Percentiles rank a stretch among this genome's conserved stretches.
These are phyloP conservation scores for Druon quercuslanigerum DNA, from an alignment of 1,140 invertebrate genomes.

Conservation along the genomic window DNA sequence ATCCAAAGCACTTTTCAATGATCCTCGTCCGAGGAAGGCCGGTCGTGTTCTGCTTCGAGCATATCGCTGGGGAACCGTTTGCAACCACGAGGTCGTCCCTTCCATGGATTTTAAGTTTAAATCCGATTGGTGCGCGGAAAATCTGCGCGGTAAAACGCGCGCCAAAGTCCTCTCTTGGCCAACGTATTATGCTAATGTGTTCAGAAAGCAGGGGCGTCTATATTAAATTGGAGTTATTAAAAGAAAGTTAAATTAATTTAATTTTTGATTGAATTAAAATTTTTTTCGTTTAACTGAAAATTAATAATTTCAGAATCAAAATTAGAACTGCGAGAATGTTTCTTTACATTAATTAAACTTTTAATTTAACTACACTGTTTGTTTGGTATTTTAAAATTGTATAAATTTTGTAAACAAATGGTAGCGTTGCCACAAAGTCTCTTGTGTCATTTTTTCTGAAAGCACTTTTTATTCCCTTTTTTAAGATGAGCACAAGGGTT, in stretches of 20 bases:
- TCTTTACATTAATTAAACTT: too few species aligned
- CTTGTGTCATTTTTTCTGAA: too few species aligned
- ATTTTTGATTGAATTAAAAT: not conserved
- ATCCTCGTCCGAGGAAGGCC: constrained; percentile 50
- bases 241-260: not conserved
- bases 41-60: constrained; percentile 57
- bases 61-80: constrained; percentile 26
- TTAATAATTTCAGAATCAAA: too few species aligned
- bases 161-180: constrained; percentile 36
- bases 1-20: constrained; percentile 15
- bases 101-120: constrained; percentile 58
- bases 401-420: too few species aligned
- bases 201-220: constrained; percentile 23
- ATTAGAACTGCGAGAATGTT: too few species aligned
- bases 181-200: constrained; percentile 51
- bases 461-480: too few species aligned
- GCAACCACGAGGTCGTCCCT: constrained; percentile 56
- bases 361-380: too few species aligned
- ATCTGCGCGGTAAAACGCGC: constrained; percentile 68
- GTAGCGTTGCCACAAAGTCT: too few species aligned
- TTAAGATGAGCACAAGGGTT: too few species aligned
- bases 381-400: too few species aligned
- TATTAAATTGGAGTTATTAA: constrained; percentile 1
- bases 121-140: constrained; percentile 70
- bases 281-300: too few species aligned